A percentile compares a stretch with the other conserved stretches of the same genome.
phyloP scores from a whole-genome alignment of 92 coral and sea anemone species.

The Diadumene lineata region DNA sequence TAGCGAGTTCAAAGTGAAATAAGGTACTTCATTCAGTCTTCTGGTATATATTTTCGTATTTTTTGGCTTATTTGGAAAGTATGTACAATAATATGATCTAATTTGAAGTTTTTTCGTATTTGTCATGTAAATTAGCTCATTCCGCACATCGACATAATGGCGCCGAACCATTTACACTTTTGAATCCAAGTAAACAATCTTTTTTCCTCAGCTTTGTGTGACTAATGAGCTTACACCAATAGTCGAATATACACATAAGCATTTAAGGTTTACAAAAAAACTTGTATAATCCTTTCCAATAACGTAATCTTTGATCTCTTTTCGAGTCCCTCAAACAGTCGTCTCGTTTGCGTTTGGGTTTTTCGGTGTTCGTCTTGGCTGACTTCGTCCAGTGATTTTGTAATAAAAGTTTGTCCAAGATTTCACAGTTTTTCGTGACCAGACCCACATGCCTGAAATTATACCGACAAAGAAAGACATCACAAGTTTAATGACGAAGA shows the following conservation, averaged over 20 bases:
- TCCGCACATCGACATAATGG: background rate
- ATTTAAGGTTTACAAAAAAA: too few species aligned
- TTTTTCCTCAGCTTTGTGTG: background rate
- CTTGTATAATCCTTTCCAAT: background rate
- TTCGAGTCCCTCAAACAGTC: conserved; percentile 43
- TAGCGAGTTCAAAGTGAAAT: background rate
- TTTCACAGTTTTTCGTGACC: conserved; percentile 75
- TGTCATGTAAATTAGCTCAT: background rate
- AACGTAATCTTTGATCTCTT: background rate
- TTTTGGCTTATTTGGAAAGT: background rate
- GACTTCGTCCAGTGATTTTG: conserved; percentile 49
- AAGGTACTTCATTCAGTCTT: background rate
- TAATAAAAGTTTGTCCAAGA: conserved; percentile 79
- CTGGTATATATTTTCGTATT: background rate
- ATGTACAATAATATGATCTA: too few species aligned
- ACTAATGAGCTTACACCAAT: background rate
- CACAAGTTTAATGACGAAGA: conserved; percentile 83
- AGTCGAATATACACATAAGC: background rate
- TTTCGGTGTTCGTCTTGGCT: conserved; percentile 40
- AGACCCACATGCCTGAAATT: conserved; percentile 94
- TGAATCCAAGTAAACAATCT: background rate
- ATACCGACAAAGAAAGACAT: conserved; percentile 94
- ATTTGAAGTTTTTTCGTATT: background rate
- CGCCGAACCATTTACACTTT: background rate
- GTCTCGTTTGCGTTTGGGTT: conserved; percentile 67